Evolutionary conservation across 2,113 vertebrate species (phyloP).

Genomic region (Numida meleagris): DNA sequence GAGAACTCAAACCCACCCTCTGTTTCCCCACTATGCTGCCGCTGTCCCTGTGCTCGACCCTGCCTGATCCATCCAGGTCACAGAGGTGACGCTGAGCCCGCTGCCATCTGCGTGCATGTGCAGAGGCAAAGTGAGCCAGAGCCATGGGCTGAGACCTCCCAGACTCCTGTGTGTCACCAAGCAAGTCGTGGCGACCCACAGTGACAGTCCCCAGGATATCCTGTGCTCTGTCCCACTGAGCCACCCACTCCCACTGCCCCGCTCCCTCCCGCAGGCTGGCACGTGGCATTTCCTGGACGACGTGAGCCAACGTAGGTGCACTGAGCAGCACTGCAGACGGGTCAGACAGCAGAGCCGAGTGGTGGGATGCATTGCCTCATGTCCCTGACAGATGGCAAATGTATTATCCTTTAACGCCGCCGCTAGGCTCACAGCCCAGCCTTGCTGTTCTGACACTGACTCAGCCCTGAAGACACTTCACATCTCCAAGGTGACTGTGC

Average conservation of each 20-base stretch:
- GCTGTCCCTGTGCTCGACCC: rapidly evolving
- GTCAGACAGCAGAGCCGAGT: not conserved
- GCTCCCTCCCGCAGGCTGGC: rapidly evolving
- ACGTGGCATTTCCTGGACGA: rapidly evolving
- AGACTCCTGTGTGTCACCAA: not conserved
- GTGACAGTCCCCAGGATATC: not conserved
- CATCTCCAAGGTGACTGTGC: constrained; percentile 43
- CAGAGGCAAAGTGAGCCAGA: not conserved
- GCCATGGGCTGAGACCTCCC: not conserved
- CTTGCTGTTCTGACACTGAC: constrained; percentile 34
- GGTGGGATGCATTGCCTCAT: not conserved
- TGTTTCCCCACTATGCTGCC: not conserved
- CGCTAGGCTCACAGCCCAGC: not conserved
- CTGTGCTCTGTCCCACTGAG: not conserved
- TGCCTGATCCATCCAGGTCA: not conserved
- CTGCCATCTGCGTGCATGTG: not conserved
- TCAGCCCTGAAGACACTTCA: not conserved
- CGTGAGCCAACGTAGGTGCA: rapidly evolving
- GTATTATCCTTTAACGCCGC: not conserved
- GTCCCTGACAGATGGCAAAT: constrained; percentile 35
- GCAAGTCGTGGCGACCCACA: not conserved
- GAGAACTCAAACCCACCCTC: not conserved
- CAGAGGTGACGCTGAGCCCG: not conserved
- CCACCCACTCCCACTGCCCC: not conserved
- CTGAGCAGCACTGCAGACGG: not conserved